Percentiles rank a stretch among this genome's conserved stretches.
Evolutionary conservation across 2,113 vertebrate genomes (phyloP).

Genomic region (Amazona guildingii): DNA sequence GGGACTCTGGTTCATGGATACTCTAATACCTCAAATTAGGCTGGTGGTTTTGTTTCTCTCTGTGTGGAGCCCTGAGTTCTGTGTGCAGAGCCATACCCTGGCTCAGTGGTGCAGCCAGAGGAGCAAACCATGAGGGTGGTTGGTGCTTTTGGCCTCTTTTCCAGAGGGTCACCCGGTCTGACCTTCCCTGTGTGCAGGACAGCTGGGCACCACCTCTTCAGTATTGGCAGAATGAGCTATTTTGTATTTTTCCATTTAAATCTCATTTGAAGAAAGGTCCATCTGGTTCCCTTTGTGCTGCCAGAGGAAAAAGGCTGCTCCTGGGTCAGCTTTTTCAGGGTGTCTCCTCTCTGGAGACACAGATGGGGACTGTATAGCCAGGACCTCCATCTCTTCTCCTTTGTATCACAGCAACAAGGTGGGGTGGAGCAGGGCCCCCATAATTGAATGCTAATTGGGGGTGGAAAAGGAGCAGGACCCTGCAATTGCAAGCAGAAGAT

Average conservation of each 20-base stretch:
- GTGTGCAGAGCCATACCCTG: background rate
- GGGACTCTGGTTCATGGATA: background rate
- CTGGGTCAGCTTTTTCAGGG: background rate
- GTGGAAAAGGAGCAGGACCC: background rate
- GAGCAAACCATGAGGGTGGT: background rate
- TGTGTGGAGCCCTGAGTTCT: background rate
- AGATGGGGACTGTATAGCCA: accelerated
- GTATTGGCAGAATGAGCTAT: background rate
- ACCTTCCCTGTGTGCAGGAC: background rate
- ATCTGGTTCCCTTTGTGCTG: slow-evolving; percentile 5
- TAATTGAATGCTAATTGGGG: background rate
- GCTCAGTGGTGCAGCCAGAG: background rate
- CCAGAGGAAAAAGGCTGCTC: background rate
- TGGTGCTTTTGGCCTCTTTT: background rate
- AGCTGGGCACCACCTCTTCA: background rate
- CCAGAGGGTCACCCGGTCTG: background rate
- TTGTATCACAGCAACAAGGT: background rate
- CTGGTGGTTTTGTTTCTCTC: background rate
- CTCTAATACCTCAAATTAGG: accelerated
- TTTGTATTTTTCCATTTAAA: slow-evolving; percentile 43
- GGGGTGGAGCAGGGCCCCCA: background rate
- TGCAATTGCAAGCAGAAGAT: background rate
- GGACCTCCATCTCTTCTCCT: background rate
- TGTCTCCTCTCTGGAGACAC: background rate
- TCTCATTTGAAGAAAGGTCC: background rate